phyloP scores from a whole-genome alignment of 30 jellyfish, hydroid and myxozoan genomes.

The Cassiopea andromeda region DNA sequence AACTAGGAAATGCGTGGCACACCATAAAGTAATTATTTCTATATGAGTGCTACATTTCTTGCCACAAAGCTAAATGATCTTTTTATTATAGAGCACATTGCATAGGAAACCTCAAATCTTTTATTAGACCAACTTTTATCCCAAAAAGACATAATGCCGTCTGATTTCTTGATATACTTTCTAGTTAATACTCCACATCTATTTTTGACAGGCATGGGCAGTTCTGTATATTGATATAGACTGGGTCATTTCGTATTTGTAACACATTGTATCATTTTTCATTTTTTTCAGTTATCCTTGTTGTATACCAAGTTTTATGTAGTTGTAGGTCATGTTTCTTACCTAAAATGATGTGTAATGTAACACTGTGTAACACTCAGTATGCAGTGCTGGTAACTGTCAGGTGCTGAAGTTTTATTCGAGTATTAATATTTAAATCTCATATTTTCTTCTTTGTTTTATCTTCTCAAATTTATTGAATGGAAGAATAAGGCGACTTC shows the following conservation, averaged over 20 bases:
- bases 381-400: constrained; percentile 82
- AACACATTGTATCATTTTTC: constrained; percentile 11
- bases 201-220: neutral
- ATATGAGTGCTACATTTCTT: no score
- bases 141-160: neutral
- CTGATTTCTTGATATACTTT: neutral
- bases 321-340: constrained; percentile 27
- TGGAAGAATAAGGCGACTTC: no score
- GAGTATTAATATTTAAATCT: neutral
- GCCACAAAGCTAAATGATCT: no score
- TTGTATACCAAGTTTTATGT: constrained; percentile 19
- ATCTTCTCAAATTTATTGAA: no score
- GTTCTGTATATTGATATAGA: neutral
- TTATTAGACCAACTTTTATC: neutral
- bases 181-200: neutral
- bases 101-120: no score
- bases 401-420: constrained; percentile 71
- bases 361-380: constrained; percentile 53
- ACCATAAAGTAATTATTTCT: no score
- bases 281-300: constrained; percentile 14
- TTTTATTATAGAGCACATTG: no score
- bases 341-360: constrained; percentile 1
- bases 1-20: no score
- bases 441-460: no score
- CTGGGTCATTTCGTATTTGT: neutral